Evolutionary conservation across 2,888 invertebrate species (phyloP).

Genomic region (Adelphocoris suturalis): DNA sequence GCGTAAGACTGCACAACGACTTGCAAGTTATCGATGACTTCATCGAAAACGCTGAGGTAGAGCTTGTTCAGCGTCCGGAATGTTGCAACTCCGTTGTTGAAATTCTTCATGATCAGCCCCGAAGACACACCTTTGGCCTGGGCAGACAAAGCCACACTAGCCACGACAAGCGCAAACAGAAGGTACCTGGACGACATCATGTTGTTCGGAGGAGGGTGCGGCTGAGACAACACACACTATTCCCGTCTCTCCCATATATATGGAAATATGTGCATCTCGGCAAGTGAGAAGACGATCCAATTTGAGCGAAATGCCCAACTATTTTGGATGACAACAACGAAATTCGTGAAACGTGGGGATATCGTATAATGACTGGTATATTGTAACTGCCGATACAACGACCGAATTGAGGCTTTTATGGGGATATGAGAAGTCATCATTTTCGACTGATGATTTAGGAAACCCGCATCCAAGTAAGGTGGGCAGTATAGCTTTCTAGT

Average conservation of each 20-base stretch:
- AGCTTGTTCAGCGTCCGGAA: background rate
- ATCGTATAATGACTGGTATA: too few species aligned
- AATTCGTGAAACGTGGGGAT: background rate
- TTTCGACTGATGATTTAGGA: too few species aligned
- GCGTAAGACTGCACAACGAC: background rate
- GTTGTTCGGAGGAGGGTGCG: background rate
- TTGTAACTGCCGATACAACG: too few species aligned
- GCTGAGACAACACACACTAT: background rate
- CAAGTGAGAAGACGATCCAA: too few species aligned
- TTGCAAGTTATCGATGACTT: background rate
- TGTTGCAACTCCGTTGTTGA: background rate
- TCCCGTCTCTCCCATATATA: background rate
- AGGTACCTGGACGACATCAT: background rate
- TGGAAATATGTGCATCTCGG: background rate
- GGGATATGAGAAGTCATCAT: too few species aligned
- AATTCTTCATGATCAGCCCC: background rate
- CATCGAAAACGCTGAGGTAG: constrained; percentile 12
- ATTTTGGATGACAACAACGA: background rate
- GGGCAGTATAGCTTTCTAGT: too few species aligned
- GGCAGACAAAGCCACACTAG: background rate
- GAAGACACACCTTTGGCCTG: background rate
- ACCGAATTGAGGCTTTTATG: too few species aligned
- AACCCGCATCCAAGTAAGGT: too few species aligned
- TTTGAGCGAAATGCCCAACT: background rate
- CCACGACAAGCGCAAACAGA: background rate